A percentile compares a stretch with the other conserved stretches of the same genome.
Conservation (phyloP, 2,113 vertebrate species). For the Calyptommatus sinebrachiatus region DNA sequence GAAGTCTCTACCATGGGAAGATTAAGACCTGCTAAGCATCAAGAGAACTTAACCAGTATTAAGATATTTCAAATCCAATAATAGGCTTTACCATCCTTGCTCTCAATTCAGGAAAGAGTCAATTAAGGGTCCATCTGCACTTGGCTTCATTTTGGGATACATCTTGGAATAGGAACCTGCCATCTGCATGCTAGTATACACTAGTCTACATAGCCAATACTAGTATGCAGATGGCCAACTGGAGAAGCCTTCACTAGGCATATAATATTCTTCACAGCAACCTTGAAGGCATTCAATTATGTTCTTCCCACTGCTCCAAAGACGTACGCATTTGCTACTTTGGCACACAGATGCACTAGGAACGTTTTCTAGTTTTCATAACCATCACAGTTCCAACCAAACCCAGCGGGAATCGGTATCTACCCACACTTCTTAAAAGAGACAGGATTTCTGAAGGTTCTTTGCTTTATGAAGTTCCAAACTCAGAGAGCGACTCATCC, state of each 20-base stretch:
- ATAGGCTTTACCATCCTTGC: background rate
- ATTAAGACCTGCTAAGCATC: background rate
- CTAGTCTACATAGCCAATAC: too few species aligned
- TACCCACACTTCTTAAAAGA: constrained; percentile 62
- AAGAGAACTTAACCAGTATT: background rate
- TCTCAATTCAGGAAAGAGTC: background rate
- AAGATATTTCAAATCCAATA: background rate
- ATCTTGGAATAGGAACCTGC: too few species aligned
- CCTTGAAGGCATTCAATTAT: background rate
- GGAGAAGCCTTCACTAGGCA: too few species aligned
- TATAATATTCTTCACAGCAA: background rate
- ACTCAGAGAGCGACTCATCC: constrained; percentile 74
- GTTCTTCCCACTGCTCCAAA: fast-evolving
- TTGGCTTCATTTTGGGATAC: too few species aligned
- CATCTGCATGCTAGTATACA: too few species aligned
- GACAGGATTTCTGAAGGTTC: constrained; percentile 69
- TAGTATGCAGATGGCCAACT: too few species aligned
- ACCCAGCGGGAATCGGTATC: fast-evolving
- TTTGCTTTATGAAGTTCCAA: constrained; percentile 67
- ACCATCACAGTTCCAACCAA: background rate
- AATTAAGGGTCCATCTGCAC: too few species aligned
- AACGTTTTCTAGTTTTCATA: background rate
- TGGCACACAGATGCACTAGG: background rate
- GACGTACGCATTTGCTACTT: background rate
- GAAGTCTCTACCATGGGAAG: background rate